Percentiles rank a stretch among this genome's conserved stretches.
These are phyloP conservation scores for Saturnia japonica DNA, from an alignment of 2,888 invertebrate genomes.

Conservation along the genomic window DNA sequence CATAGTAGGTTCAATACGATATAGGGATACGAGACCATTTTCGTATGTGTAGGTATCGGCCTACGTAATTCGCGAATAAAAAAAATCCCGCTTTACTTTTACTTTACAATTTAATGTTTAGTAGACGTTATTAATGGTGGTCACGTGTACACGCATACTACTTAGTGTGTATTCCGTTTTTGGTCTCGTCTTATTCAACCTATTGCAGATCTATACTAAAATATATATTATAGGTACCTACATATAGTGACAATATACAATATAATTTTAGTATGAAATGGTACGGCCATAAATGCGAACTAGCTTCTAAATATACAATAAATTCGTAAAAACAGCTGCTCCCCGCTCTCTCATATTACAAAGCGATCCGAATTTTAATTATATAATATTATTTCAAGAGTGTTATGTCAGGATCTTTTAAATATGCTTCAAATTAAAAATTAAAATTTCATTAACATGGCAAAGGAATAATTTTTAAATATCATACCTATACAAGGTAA, in stretches of 20 bases:
- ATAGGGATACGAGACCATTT: too few relatives aligned
- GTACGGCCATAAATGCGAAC: neutral
- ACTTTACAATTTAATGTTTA: too few relatives aligned
- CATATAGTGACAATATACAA: neutral
- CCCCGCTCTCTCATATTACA: neutral
- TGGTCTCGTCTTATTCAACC: too few relatives aligned
- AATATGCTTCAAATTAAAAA: neutral
- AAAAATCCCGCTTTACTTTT: too few relatives aligned
- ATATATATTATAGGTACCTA: too few relatives aligned
- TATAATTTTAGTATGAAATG: neutral
- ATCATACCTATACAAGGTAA: neutral
- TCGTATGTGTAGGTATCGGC: too few relatives aligned
- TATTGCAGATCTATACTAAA: too few relatives aligned
- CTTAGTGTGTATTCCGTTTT: too few relatives aligned
- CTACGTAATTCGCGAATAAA: too few relatives aligned
- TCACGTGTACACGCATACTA: too few relatives aligned
- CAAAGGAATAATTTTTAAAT: neutral
- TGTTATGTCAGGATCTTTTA: neutral
- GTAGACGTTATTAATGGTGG: too few relatives aligned
- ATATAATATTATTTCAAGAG: neutral
- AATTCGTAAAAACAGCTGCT: neutral
- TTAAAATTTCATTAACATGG: neutral
- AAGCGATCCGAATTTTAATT: neutral
- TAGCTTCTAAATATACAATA: neutral
- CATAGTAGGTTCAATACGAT: too few relatives aligned